Base-by-base conservation (phyloP, 2,888 invertebrate genomes). In the Asteroscopus sphinx region DNA sequence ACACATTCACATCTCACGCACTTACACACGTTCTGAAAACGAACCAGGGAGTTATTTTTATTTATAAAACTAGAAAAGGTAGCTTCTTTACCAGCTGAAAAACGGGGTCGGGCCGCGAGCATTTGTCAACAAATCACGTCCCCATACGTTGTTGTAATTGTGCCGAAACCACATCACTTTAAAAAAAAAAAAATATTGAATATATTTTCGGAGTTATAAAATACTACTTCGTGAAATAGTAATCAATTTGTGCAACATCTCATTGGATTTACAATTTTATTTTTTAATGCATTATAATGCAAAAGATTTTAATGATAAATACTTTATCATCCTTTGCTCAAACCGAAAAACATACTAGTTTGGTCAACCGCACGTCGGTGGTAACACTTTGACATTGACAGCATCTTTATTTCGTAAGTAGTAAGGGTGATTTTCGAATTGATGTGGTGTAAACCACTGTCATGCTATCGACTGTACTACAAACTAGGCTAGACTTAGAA, bases 101-200 rank as follows among this genome's bases (percentile, higher is more conserved):
- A 61, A 55, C 59, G 55, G 72, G 77, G 69, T 74, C 67, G 72
- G 71, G 79, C 72, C 77, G 75, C 70, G 63, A 83, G 81, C 83
- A 86, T 89, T 88, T 88, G 86, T 88, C 90, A 88, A 85, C 86
- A 83, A 89, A 90, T 89, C 89, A 87, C 87, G 85, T 82, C 79
- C 79, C 77, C 79, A 73, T 80, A 79, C 77, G 81, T 80, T 82
- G 81, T 82, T 81, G 81, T 80, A 79, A 81, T 73, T 69, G 68
- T 73, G 67, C 70, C 62, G 49, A 69, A 79, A 73, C 71, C 42
- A 51, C 36, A 32, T 44, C 35, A 32, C 30, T 39, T 41, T 44
- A 13, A 36, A 16, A 28, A 30, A 25, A 51, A 16, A 16, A 35
- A 16, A 63, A 59, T 53, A 39, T 56, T 26, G 12, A 48, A 42